These are phyloP conservation scores for Conchocele bisecta DNA, from an alignment of 2,888 invertebrate genomes.

Conservation along the genomic window DNA sequence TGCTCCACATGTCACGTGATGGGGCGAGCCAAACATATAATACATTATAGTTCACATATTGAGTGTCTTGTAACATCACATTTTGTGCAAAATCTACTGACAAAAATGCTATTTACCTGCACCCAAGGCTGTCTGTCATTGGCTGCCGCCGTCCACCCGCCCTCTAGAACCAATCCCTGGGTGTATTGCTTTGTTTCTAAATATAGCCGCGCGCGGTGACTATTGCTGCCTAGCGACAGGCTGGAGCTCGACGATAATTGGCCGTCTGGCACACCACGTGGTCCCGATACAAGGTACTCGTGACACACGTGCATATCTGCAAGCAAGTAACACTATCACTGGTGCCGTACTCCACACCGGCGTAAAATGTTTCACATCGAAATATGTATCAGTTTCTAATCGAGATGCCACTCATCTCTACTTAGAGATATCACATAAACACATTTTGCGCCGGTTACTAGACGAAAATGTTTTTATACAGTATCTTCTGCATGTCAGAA, in stretches of 20 bases:
- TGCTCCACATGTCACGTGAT: no score
- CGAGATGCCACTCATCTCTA: no score
- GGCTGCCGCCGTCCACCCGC: constrained; percentile 59
- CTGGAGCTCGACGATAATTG: constrained; percentile 54
- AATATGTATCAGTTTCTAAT: no score
- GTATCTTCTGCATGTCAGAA: no score
- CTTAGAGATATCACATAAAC: no score
- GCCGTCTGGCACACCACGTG: constrained; percentile 58
- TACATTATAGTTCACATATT: no score
- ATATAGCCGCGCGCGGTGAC: constrained; percentile 54
- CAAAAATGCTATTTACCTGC: constrained; percentile 40
- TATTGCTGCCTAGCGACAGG: constrained; percentile 50
- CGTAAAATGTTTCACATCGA: no score
- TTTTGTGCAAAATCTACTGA: not conserved
- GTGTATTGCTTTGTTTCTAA: constrained; percentile 39
- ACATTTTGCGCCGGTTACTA: no score
- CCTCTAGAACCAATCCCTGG: constrained; percentile 53
- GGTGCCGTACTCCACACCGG: no score
- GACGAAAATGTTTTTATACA: no score
- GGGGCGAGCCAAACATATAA: no score
- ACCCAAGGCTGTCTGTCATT: constrained; percentile 59
- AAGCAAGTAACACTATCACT: constrained; percentile 1
- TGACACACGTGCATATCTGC: constrained; percentile 55
- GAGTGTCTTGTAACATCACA: no score
- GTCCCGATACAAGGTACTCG: constrained; percentile 62